These are phyloP conservation scores for Ophiothrix spiculata DNA, from an alignment of 35 echinoderm and acorn worm species.

Conservation along the genomic window DNA sequence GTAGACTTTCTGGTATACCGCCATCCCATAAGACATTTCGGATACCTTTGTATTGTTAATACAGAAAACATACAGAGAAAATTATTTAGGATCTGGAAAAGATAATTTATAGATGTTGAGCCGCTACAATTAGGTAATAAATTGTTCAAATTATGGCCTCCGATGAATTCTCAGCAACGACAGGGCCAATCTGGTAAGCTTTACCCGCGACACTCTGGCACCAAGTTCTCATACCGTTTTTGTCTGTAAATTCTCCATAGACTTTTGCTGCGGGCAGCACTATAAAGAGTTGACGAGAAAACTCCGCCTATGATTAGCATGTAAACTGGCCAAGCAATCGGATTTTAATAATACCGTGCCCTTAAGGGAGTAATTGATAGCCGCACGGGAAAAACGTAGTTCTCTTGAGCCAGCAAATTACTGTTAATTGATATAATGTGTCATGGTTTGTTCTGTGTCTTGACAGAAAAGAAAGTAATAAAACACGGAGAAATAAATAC, in stretches of 20 bases:
- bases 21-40: too few relatives aligned
- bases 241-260: conserved; percentile 24
- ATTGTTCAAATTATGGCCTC: conserved; percentile 26
- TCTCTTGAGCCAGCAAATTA: conserved; percentile 17
- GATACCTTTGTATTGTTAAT: too few relatives aligned
- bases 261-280: conserved; percentile 11
- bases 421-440: conserved; percentile 38
- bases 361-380: conserved; percentile 26
- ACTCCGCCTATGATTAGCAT: conserved; percentile 14
- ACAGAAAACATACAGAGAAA: too few relatives aligned
- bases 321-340: conserved; percentile 16
- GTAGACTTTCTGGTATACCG: too few relatives aligned
- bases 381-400: conserved; percentile 19
- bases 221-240: neutral
- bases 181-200: neutral
- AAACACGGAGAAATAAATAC: too few relatives aligned
- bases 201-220: conserved; percentile 18
- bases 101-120: conserved; percentile 9
- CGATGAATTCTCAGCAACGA: conserved; percentile 24
- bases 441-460: neutral
- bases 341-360: conserved; percentile 22
- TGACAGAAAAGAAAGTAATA: neutral
- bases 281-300: neutral
- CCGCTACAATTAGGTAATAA: conserved; percentile 20
- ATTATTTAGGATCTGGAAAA: too few relatives aligned